Base-by-base conservation (phyloP, 2,888 invertebrate species). In the Apodemia mormo region DNA sequence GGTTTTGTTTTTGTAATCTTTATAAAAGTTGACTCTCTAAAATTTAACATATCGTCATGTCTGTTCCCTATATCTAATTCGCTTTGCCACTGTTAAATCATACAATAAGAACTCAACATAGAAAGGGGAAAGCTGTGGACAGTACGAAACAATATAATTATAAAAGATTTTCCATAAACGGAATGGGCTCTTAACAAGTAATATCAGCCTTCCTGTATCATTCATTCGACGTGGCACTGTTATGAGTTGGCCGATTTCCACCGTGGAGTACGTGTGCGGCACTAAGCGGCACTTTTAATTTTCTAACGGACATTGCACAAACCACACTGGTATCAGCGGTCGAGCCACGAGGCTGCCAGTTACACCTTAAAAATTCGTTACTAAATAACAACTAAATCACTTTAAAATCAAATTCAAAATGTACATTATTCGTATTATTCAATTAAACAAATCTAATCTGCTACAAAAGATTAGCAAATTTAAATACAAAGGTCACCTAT, bases 331-430 rank as follows among this genome's bases (percentile, higher is more conserved):
- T 90, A 88, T 88, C 83, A 81, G 83, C 77, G 84, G 84, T 85
- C 86, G 82, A 84, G 84, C 86, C 87, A 84, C 85, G 77, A 81
- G 86, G 88, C 88, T 87, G 89, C 89, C 89, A 88, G 87, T 86
- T 87, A 91, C 84, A 86, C 83, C 85, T 88, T 89, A 89, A 90
- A 87, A 90, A 91, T 92, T 93, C 92, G 84, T 88, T 85, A 90
- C 92, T 90, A 92, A 87, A 92, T 92, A 92, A 92, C 90, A 92
- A 93, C 92, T 92, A 92, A 92, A 92, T 93, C 92, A 92, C 92
- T 88, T 92, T 91, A 90, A 91, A 92, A 90, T 91, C 90, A n/a
- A 92, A 92, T 92, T 89, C 89, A 90, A 91, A 92, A 92, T 92
- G 90, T 93, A 93, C 92, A 92, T 89, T 91, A 91, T 86, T 88